Percentiles rank a stretch among this genome's conserved stretches.
These are phyloP conservation scores for Panopea generosa DNA, from an alignment of 2,888 invertebrate species.

Conservation along the genomic window DNA sequence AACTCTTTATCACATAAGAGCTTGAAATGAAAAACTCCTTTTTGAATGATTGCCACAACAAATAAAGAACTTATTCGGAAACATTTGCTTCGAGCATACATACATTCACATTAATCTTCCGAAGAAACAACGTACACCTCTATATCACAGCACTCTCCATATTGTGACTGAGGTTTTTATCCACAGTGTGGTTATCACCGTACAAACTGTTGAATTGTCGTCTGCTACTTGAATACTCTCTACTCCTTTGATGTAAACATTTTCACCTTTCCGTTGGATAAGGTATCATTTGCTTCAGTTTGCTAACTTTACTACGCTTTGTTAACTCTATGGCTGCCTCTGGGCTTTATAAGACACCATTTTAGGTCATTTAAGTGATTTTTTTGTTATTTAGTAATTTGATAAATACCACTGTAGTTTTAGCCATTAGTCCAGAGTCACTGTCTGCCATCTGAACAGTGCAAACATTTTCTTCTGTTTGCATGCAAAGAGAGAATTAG, in stretches of 20 bases:
- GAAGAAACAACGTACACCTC: background rate
- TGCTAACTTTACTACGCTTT: no score
- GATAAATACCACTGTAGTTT: constrained; percentile 9
- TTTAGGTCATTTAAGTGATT: background rate
- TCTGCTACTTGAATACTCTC: no score
- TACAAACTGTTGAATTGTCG: no score
- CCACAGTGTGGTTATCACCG: background rate
- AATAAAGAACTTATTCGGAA: background rate
- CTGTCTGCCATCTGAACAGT: no score
- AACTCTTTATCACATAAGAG: background rate
- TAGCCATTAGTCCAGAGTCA: no score
- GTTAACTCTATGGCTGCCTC: no score
- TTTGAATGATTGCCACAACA: constrained; percentile 10
- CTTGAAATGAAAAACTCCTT: background rate
- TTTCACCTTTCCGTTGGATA: no score
- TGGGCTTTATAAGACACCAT: no score
- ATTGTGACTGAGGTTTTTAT: constrained; percentile 3
- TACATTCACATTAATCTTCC: constrained; percentile 18
- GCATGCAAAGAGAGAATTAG: constrained; percentile 31
- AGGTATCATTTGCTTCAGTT: no score
- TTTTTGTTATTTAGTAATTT: constrained; percentile 27
- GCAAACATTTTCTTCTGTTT: background rate
- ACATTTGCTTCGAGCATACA: constrained; percentile 4
- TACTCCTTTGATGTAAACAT: no score
- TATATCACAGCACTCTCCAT: background rate